Conservation (phyloP, 2,888 invertebrate species). For the Coenonympha arcania region DNA sequence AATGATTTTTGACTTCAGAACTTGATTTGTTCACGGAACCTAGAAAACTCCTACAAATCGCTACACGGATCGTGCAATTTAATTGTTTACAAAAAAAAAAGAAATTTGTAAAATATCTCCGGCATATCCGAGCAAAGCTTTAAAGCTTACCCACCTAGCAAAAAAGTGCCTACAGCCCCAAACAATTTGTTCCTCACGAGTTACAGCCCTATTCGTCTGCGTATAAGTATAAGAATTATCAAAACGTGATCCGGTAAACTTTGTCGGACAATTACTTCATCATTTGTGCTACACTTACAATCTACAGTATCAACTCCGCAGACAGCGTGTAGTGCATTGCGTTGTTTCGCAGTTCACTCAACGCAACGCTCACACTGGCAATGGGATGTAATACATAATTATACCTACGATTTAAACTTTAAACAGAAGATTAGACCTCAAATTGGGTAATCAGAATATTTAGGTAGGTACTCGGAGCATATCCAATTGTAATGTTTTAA, state of each 20-base stretch:
- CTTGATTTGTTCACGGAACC: no score
- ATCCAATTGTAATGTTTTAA: not conserved
- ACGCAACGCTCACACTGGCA: constrained; percentile 37
- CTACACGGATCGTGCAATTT: no score
- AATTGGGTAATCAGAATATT: constrained; percentile 17
- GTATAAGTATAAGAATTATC: constrained; percentile 14
- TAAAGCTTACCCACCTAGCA: no score
- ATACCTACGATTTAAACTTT: constrained; percentile 26
- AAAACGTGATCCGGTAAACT: constrained; percentile 21
- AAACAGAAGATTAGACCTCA: constrained; percentile 17
- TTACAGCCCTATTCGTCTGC: constrained; percentile 4
- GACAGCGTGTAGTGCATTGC: constrained; percentile 18
- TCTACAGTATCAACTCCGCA: constrained; percentile 14
- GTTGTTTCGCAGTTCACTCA: constrained; percentile 39
- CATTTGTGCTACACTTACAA: constrained; percentile 25
- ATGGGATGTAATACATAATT: constrained; percentile 37
- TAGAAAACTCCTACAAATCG: no score
- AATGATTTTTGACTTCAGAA: no score
- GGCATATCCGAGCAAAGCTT: no score
- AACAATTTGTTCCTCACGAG: not conserved
- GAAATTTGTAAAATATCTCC: no score
- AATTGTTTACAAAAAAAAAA: no score
- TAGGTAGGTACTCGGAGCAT: not conserved
- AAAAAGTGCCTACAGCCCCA: no score
- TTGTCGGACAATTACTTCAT: constrained; percentile 36